phyloP scores from a whole-genome alignment of 1,140 invertebrate genomes.

The Drosophila repleta region DNA sequence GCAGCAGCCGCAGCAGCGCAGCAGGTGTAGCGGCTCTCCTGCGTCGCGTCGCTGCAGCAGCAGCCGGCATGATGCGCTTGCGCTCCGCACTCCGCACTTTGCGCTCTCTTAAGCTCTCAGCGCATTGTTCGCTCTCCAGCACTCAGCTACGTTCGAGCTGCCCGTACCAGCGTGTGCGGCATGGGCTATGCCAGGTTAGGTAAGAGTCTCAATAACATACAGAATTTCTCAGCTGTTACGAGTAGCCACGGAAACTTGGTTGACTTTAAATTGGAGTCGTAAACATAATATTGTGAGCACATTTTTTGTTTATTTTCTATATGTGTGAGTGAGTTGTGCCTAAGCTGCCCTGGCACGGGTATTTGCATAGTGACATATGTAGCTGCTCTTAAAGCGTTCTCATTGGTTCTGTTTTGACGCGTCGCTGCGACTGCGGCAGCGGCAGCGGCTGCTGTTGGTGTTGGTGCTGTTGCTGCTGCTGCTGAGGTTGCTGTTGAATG shows the following conservation, averaged over 20 bases:
- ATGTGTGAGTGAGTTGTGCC: too few relatives aligned
- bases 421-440: slow-evolving; percentile 28
- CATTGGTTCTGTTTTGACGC: slow-evolving; percentile 17
- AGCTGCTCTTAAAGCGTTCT: not conserved
- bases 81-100: slow-evolving; percentile 22
- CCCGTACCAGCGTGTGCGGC: not conserved
- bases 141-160: slow-evolving; percentile 7
- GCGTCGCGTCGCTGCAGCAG: slow-evolving; percentile 34
- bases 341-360: slow-evolving; percentile 5
- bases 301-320: too few relatives aligned
- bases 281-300: too few relatives aligned
- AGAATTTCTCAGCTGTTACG: too few relatives aligned
- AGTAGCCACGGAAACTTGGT: not conserved
- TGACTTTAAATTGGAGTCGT: not conserved
- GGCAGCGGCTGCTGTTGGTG: not conserved
- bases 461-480: slow-evolving; percentile 16
- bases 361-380: slow-evolving; percentile 20
- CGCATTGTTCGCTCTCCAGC: slow-evolving; percentile 2
- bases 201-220: too few relatives aligned
- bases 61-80: slow-evolving; percentile 42
- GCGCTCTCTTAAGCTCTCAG: slow-evolving; percentile 4
- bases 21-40: slow-evolving; percentile 51
- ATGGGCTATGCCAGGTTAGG: not conserved
- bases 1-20: slow-evolving; percentile 20
- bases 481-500: slow-evolving; percentile 19